phyloP scores from a whole-genome alignment of 2,888 invertebrate genomes.

The Thyatira batis region DNA sequence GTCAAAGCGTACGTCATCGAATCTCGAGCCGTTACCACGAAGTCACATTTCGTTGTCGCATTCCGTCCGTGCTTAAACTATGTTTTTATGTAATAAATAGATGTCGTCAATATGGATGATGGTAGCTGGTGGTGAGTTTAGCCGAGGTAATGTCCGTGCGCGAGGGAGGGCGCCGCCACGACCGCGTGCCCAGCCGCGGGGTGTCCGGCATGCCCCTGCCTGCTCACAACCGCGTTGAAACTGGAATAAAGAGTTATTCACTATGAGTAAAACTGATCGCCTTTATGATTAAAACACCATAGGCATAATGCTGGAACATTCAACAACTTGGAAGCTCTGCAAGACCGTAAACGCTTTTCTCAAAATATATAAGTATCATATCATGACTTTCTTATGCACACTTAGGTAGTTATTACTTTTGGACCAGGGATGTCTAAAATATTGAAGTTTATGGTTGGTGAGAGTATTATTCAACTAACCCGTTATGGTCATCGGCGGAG shows the following conservation, averaged over 20 bases:
- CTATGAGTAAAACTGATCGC: not conserved
- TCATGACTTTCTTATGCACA: no score
- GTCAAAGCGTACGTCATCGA: slow-evolving; percentile 24
- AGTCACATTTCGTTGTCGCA: slow-evolving; percentile 51
- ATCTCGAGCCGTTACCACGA: slow-evolving; percentile 43
- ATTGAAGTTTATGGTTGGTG: no score
- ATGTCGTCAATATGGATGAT: slow-evolving; percentile 41
- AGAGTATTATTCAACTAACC: slow-evolving; percentile 73
- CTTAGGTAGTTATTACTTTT: no score
- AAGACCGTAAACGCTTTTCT: not conserved
- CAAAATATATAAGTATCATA: no score
- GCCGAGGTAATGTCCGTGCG: slow-evolving; percentile 63
- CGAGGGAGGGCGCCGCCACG: slow-evolving; percentile 61
- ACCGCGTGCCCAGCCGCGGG: slow-evolving; percentile 62
- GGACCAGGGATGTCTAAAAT: no score
- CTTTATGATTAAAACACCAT: not conserved
- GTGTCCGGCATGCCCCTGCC: slow-evolving; percentile 80
- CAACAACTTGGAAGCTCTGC: not conserved
- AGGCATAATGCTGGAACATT: not conserved
- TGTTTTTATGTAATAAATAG: slow-evolving; percentile 63
- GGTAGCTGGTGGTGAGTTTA: slow-evolving; percentile 35
- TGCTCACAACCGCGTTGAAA: slow-evolving; percentile 83
- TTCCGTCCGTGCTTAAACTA: slow-evolving; percentile 72
- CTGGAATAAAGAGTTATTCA: slow-evolving; percentile 48
- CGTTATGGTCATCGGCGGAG: slow-evolving; percentile 83